A percentile compares a stretch with the other conserved stretches of the same genome.
phyloP scores from a whole-genome alignment of 2,888 invertebrate genomes.

The Polia nebulosa region DNA sequence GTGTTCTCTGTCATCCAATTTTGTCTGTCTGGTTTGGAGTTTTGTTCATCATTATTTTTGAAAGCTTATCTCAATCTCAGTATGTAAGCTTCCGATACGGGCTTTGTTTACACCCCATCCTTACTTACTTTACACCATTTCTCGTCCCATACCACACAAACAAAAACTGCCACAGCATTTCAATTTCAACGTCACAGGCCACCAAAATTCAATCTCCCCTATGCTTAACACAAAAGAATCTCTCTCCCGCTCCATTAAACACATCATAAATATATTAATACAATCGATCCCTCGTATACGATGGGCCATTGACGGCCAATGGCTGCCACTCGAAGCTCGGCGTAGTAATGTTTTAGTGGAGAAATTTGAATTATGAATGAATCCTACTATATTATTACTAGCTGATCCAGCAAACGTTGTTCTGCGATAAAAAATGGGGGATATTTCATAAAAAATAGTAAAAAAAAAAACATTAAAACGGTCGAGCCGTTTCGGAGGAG shows the following conservation, averaged over 20 bases:
- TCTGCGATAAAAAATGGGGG: too few relatives aligned
- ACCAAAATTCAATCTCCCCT: conserved; percentile 53
- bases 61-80: neutral
- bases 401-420: too few relatives aligned
- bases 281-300: conserved; percentile 49
- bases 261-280: conserved; percentile 60
- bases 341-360: conserved; percentile 44
- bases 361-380: neutral
- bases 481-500: too few relatives aligned
- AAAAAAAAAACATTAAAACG: too few relatives aligned
- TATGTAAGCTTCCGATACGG: neutral
- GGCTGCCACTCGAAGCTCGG: conserved; percentile 46
- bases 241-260: conserved; percentile 68
- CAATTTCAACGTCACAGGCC: conserved; percentile 35
- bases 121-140: neutral
- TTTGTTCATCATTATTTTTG: neutral
- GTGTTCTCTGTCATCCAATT: too few relatives aligned
- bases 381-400: too few relatives aligned
- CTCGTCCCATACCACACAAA: neutral
- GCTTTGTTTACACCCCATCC: neutral
- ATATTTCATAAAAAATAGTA: too few relatives aligned
- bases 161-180: conserved; percentile 14
- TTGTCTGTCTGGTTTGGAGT: neutral
- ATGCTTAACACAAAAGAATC: conserved; percentile 62
- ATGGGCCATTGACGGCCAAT: conserved; percentile 23